Evolutionary conservation across 1,140 invertebrate species (phyloP), one percentile per base, ranked within the genome.

Genomic region (Diploscapter pachys): DNA sequence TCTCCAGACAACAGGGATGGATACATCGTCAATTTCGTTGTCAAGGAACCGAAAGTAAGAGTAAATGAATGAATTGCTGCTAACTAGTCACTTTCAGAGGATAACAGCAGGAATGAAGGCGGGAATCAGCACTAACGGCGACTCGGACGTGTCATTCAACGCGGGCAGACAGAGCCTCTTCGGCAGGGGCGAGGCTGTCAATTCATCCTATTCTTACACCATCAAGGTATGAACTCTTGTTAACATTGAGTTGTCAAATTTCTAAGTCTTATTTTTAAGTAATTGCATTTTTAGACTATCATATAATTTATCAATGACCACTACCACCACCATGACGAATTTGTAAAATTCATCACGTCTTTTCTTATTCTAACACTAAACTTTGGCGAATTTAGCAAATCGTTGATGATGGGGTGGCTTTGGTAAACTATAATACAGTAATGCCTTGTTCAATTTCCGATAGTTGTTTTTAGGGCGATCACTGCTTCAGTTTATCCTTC

Each of bases 1-100:
- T 61, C 70, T 5, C 61, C 78, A 6, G 63, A 55, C 4, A 65
- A 63, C 9, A 78, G 59, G 8, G 54, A 80, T 52, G 71, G 75
- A 3, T 83, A 84, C 66, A 72, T 77, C 13, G 77, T 83, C n/a
- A 77, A 81, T 55, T 83, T 84, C 72, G 70, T 82, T 4, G 79
- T 79, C 4, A 77, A 81, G 11, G 82, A 83, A 64, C 82, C 82
- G 4, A 83, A 78, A 63, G 66, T 68, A 68, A 5, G 8, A 8
- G 5, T 51, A n/a, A n/a, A 52, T 68, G 51, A 6, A 65, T 9
- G 31, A 48, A 53, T 52, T 68, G 13, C 8, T 52, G 11, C 53
- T 68, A 68, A 48, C 6, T 31, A 31, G 6, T 8, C 31, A 68
- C 11, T 51, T 68, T 50, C 57, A 68, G 48, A 66, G 71, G 0